Base-by-base conservation (phyloP, 2,888 invertebrate species). In the Conus canariensis region DNA sequence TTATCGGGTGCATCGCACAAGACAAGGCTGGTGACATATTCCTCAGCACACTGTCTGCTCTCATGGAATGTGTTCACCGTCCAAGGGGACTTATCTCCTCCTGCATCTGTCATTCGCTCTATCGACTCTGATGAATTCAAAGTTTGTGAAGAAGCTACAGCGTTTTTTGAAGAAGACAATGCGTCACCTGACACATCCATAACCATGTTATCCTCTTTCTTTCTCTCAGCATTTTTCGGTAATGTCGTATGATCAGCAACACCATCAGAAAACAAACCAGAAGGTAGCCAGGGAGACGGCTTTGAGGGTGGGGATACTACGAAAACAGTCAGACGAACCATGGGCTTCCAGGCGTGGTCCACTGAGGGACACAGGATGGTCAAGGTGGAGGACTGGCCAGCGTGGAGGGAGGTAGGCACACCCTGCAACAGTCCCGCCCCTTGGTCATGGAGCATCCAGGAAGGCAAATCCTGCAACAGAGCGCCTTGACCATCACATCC, bases 21-120 rank as follows among this genome's bases (percentile, higher is more conserved):
- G 0, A 92, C 90, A 0, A 92, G 85, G 64, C 91, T 92, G 30
- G 92, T 90, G 58, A 92, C 16, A 19, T 91, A 90, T 7, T 67
- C 70, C 3, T 91, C 88, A 45, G 77, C 89, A 12, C 87, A 90
- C 6, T 91, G 90, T 16, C 77, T 64, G 64, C 77, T 59, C 10
- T 70, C 70, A 2, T 22, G 70, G 14, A 80, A 80, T 30, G 30
- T 22, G 30, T 12, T 12, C 45, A 80, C 30, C 16, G 19, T 83
- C 19, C 19, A 8, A 0, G 19, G 8, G 6, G 58, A 22, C 82
- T 58, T 56, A 83, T 22, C 82, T 22, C 56, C 22, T 4, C 58
- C 58, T 8, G 19, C 16, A 58, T 19, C 8, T 12, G 2, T 22
- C 22, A 83, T 10, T 19, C 7, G 22, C 19, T 7, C 22, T 10